Base-by-base conservation (phyloP, 1,140 invertebrate species). In the Fopius arisanus region DNA sequence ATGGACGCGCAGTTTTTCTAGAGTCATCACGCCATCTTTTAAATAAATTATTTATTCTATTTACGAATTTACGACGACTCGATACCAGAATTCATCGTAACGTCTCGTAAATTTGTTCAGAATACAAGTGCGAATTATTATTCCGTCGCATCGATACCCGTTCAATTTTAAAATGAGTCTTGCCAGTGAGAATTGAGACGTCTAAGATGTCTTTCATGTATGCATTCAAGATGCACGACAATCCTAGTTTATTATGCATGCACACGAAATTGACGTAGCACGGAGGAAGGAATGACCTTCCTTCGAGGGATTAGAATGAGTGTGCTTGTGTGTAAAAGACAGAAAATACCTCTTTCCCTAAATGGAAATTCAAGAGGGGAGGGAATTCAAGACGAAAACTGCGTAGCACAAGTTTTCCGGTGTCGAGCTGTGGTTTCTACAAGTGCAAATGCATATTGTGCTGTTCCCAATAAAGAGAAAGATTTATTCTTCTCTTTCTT, bases 161-260 rank as follows among this genome's bases (percentile, higher is more conserved):
- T 7, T 48, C 14, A 48, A 48, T 48, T 48, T 48, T n/a, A 16
- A 48, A 19, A n/a, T n/a, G n/a, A n/a, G n/a, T n/a, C n/a, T n/a
- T 48, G 16, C n/a, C 43, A 59, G 26, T 59, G 19, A 59, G 21
- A 59, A 59, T 59, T 26, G 54, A 19, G 12, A 23, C 19, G 26
- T 7, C 54, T 28, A 59, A 59, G 54, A 59, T 59, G 54, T 59
- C 54, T 59, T 59, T 59, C 6, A 28, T 23, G 54, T 59, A 59
- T 6, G 26, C 23, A 59, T 59, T 21, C 54, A 59, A 59, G 21
- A 59, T 59, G 54, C 54, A 59, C 26, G 54, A 59, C 54, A 26
- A 59, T 59, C 54, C 23, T 59, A 23, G 54, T 59, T 59, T 59
- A 59, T 59, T 59, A 59, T 59, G 54, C 54, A 59, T 59, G 54